A percentile compares a stretch with the other conserved stretches of the same genome.
phyloP scores from a whole-genome alignment of 37 sponge, comb jelly and placozoan genomes.

The Axinella damicornis region DNA sequence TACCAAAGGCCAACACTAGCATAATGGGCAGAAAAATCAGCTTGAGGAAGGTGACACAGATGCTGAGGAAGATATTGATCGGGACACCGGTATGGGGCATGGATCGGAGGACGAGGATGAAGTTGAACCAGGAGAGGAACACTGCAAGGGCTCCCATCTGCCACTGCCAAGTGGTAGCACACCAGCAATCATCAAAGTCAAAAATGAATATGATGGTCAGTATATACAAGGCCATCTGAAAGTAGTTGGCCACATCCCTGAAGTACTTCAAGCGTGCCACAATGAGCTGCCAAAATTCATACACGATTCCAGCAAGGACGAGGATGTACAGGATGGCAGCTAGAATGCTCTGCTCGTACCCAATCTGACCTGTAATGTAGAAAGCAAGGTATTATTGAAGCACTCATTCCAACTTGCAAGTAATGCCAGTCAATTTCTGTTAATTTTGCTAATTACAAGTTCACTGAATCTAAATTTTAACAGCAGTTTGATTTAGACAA shows the following conservation, averaged over 20 bases:
- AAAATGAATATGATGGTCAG: conserved; percentile 10
- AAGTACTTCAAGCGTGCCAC: not conserved
- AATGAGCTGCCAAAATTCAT: conserved; percentile 21
- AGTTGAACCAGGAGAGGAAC: conserved; percentile 44
- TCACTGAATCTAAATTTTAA: no score
- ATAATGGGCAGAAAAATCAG: conserved; percentile 23
- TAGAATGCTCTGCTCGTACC: not conserved
- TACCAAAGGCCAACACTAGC: conserved; percentile 28
- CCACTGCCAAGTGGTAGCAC: conserved; percentile 18
- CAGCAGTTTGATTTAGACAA: no score
- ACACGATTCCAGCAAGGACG: not conserved
- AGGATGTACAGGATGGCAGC: not conserved
- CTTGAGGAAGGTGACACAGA: conserved; percentile 9
- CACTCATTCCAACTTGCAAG: no score
- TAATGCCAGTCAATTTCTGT: no score
- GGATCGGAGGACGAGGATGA: conserved; percentile 22
- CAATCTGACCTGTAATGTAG: no score
- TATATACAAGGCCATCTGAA: conserved; percentile 2
- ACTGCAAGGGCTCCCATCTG: conserved; percentile 39
- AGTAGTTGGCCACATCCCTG: conserved; percentile 26
- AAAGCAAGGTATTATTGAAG: no score
- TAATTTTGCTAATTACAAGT: no score
- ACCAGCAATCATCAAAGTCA: conserved; percentile 15
- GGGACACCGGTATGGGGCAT: conserved; percentile 25
- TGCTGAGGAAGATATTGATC: conserved; percentile 25